These are phyloP conservation scores for Trichopria drosophilae DNA, from an alignment of 2,888 invertebrate species.

Conservation along the genomic window DNA sequence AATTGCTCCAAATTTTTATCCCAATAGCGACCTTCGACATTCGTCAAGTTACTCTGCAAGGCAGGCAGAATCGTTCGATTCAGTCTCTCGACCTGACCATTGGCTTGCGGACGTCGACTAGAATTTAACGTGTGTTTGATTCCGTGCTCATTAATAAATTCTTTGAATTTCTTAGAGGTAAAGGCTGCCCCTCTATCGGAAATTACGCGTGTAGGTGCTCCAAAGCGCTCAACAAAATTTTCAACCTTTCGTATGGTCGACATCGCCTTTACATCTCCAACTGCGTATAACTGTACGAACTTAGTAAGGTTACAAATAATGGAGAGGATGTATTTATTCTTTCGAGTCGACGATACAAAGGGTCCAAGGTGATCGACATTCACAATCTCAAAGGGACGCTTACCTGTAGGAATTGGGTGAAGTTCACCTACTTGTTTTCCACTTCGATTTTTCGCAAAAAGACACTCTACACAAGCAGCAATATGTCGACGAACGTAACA, in stretches of 20 bases:
- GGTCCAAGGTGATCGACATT: slow-evolving; percentile 36
- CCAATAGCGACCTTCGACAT: background rate
- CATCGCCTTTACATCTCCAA: slow-evolving; percentile 21
- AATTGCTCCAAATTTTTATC: background rate
- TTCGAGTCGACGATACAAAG: slow-evolving; percentile 12
- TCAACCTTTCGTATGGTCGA: slow-evolving; percentile 27
- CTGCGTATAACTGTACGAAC: slow-evolving; percentile 29
- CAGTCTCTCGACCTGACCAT: slow-evolving; percentile 32
- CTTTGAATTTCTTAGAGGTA: slow-evolving; percentile 23
- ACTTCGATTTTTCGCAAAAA: slow-evolving; percentile 21
- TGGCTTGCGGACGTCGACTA: slow-evolving; percentile 32
- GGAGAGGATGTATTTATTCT: slow-evolving; percentile 32
- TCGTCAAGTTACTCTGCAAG: background rate
- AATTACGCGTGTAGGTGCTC: slow-evolving; percentile 31
- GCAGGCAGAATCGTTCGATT: slow-evolving; percentile 21
- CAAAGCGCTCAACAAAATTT: slow-evolving; percentile 30
- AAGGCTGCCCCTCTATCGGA: slow-evolving; percentile 33
- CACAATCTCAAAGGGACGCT: slow-evolving; percentile 32
- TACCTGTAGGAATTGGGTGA: slow-evolving; percentile 36
- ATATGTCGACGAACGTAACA: slow-evolving; percentile 32
- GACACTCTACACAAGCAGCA: slow-evolving; percentile 36
- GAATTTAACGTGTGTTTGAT: slow-evolving; percentile 31
- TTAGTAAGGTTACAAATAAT: slow-evolving; percentile 28
- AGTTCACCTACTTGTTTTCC: slow-evolving; percentile 34
- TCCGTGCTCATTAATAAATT: slow-evolving; percentile 28